Percentiles rank a stretch among this genome's conserved stretches.
phyloP scores from a whole-genome alignment of 2,888 invertebrate species.

The Automeris io region DNA sequence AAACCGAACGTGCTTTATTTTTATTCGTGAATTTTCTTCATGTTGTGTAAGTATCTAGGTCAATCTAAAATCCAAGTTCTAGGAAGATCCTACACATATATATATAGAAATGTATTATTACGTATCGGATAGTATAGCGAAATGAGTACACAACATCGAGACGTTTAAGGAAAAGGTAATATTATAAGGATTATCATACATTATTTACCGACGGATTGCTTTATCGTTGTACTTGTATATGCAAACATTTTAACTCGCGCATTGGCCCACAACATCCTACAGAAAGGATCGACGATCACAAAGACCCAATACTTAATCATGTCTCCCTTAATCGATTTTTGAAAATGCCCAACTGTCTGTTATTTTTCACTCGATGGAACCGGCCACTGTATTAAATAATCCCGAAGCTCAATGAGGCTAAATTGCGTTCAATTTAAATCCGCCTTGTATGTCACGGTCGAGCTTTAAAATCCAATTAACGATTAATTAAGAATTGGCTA shows the following conservation, averaged over 20 bases:
- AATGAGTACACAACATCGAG: no score
- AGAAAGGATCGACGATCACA: conserved; percentile 28
- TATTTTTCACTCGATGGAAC: conserved; percentile 51
- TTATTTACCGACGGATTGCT: conserved; percentile 61
- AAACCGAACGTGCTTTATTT: no score
- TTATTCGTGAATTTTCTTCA: no score
- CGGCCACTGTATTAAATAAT: conserved; percentile 53
- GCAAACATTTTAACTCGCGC: conserved; percentile 59
- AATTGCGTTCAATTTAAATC: conserved; percentile 49
- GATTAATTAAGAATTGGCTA: conserved; percentile 26
- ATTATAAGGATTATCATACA: conserved; percentile 54
- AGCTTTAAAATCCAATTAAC: conserved; percentile 37
- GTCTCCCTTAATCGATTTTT: conserved; percentile 68
- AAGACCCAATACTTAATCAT: conserved; percentile 59
- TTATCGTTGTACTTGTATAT: conserved; percentile 50
- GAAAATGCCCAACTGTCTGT: conserved; percentile 41
- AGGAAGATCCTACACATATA: no score
- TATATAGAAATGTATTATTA: no score
- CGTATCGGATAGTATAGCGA: no score
- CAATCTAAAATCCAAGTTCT: no score
- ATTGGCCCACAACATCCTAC: conserved; percentile 28
- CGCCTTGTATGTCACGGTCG: conserved; percentile 26
- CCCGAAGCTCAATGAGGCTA: conserved; percentile 47
- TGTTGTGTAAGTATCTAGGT: no score
- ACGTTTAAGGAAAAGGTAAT: conserved; percentile 45